Evolutionary conservation across 2,797 vertebrate species (phyloP).

Genomic region (Propithecus deckenii): DNA sequence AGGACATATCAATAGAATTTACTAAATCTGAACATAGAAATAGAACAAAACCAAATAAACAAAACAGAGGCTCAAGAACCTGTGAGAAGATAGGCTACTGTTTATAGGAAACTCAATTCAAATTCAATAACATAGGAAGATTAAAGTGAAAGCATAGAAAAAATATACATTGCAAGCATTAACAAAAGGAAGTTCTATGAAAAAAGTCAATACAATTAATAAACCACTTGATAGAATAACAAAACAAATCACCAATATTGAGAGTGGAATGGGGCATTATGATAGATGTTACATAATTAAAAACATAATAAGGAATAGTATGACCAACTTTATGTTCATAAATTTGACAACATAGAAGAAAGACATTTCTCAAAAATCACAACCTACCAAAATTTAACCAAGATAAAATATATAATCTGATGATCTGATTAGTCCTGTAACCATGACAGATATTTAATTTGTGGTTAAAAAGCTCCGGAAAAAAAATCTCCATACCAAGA

Average conservation of each 20-base stretch:
- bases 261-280: background rate
- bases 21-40: background rate
- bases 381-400: background rate
- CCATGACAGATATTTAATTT: background rate
- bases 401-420: background rate
- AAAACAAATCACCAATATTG: background rate
- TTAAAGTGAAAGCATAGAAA: background rate
- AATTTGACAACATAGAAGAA: background rate
- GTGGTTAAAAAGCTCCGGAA: background rate
- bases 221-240: background rate
- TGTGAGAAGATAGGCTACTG: background rate
- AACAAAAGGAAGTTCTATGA: background rate
- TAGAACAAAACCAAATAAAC: background rate
- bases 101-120: conserved; percentile 1
- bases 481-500: background rate
- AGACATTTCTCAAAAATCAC: background rate
- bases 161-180: background rate
- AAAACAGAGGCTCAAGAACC: background rate
- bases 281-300: background rate
- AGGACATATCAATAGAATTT: background rate
- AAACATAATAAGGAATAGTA: background rate
- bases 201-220: background rate
- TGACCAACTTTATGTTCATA: background rate
- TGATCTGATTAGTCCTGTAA: background rate
- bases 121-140: background rate